These are phyloP conservation scores for Pilophorus perplexus DNA, from an alignment of 2,888 invertebrate genomes.

Conservation along the genomic window DNA sequence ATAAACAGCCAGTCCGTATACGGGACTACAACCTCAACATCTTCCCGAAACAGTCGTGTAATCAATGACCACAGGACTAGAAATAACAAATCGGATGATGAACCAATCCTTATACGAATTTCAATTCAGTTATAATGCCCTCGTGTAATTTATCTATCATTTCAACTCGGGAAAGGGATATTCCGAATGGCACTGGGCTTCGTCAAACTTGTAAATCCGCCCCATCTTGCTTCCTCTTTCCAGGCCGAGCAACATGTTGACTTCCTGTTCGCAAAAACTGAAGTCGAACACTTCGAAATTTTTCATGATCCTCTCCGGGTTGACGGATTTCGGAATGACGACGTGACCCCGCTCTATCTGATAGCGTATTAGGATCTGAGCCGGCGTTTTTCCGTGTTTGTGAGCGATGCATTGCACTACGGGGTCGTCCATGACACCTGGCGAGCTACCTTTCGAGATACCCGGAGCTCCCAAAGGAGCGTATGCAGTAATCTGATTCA, in stretches of 20 bases:
- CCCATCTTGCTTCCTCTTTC: constrained; percentile 20
- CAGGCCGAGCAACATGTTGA: constrained; percentile 4
- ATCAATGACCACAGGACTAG: too few species aligned
- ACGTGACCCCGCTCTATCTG: constrained; percentile 65
- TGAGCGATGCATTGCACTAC: constrained; percentile 59
- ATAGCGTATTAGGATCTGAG: constrained; percentile 70
- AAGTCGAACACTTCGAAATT: constrained; percentile 60
- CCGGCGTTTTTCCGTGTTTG: constrained; percentile 62
- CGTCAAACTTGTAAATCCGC: background rate
- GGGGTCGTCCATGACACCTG: constrained; percentile 58
- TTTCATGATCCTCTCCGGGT: constrained; percentile 64
- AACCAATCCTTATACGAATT: too few species aligned
- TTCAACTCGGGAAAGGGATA: constrained; percentile 22
- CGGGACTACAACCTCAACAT: too few species aligned
- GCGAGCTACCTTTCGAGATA: background rate
- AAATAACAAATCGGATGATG: too few species aligned
- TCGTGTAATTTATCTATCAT: too few species aligned
- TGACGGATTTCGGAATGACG: constrained; percentile 77
- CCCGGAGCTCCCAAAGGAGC: constrained; percentile 13
- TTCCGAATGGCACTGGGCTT: constrained; percentile 2
- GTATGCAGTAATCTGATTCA: constrained; percentile 6
- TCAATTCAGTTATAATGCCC: too few species aligned
- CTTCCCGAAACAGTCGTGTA: too few species aligned
- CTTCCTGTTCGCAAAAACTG: background rate
- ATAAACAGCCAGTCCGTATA: too few species aligned